These are phyloP conservation scores for Siderastrea siderea DNA, from an alignment of 92 coral and sea anemone genomes.

Conservation along the genomic window DNA sequence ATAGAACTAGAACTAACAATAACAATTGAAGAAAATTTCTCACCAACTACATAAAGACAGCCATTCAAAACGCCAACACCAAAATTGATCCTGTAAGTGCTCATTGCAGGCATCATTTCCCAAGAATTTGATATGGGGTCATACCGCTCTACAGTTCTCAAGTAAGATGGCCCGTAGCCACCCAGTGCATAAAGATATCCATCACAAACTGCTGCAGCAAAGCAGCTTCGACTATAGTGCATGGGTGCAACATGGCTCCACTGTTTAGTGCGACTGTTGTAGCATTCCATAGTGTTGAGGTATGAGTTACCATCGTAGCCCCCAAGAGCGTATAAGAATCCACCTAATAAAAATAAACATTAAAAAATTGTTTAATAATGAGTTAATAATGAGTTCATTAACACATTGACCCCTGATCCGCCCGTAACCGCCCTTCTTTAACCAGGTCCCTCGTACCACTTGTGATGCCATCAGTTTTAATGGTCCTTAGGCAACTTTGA, in stretches of 20 bases:
- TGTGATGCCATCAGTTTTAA: no score
- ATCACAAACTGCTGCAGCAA: constrained; percentile 90
- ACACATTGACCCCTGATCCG: no score
- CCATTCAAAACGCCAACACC: constrained; percentile 91
- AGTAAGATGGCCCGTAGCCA: constrained; percentile 93
- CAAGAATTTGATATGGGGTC: constrained; percentile 81
- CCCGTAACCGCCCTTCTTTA: no score
- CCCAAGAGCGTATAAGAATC: constrained; percentile 81
- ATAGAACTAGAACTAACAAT: background rate
- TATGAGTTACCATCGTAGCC: constrained; percentile 93
- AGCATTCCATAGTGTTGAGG: constrained; percentile 90
- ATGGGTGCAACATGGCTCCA: constrained; percentile 89
- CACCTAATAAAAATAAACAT: constrained; percentile 10
- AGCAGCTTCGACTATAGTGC: constrained; percentile 95
- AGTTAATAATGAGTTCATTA: no score
- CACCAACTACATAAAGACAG: constrained; percentile 91
- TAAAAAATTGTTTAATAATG: no score
- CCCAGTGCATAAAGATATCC: constrained; percentile 95
- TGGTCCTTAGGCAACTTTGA: no score
- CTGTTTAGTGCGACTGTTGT: constrained; percentile 77
- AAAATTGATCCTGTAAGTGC: constrained; percentile 90
- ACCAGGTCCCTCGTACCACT: no score
- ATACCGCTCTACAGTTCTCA: constrained; percentile 90
- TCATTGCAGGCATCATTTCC: constrained; percentile 98
- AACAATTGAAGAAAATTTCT: constrained; percentile 11